Base-by-base conservation (phyloP, 2,113 vertebrate genomes). In the Brachyhypopomus gauderio region DNA sequence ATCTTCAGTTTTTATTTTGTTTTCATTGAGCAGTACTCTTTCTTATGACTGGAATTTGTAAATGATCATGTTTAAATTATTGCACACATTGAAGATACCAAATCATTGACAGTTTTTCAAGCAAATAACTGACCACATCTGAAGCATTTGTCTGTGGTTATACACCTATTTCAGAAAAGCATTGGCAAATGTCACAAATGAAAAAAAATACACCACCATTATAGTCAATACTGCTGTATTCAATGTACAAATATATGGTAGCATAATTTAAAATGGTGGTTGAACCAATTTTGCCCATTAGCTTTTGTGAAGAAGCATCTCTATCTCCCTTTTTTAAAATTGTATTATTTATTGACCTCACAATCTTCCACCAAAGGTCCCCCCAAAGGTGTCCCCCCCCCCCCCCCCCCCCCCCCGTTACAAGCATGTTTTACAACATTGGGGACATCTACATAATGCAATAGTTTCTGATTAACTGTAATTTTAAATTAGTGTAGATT, bases 251-350 rank as follows among this genome's bases (percentile, higher is more conserved):
- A 23, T 38, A 27, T 22, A 0, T 70, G 41, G 34, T 36, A 25
- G 12, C n/a, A 27, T 17, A 30, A 81, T 30, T 3, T 52, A 71
- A 67, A 71, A 74, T 55, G 63, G 20, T 23, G 58, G 36, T 27
- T 30, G 7, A 73, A 71, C 41, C 34, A 71, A 8, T 70, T 74
- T 38, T 67, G 63, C 34, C 63, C n/a, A 77, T 38, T 82, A 20
- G 75, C 19, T 84, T 77, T 81, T 66, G 83, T 81, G 82, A 74
- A 85, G n/a, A 90, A 86, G 86, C 89, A 88, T 86, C 87, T 91
- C 78, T 14, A 72, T 81, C 25, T 3, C 30, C 30, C 2, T 20
- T 48, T 41, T 67, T 17, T 16, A 25, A 41, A 59, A 75, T 55
- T 77, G 11, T 77, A 71, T 90, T 88, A 34, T 36, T 23, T 56